A percentile compares a stretch with the other conserved stretches of the same genome.
Conservation (phyloP, 37 sponge, comb jelly and placozoan genomes). For the Theonella swinhoei region DNA sequence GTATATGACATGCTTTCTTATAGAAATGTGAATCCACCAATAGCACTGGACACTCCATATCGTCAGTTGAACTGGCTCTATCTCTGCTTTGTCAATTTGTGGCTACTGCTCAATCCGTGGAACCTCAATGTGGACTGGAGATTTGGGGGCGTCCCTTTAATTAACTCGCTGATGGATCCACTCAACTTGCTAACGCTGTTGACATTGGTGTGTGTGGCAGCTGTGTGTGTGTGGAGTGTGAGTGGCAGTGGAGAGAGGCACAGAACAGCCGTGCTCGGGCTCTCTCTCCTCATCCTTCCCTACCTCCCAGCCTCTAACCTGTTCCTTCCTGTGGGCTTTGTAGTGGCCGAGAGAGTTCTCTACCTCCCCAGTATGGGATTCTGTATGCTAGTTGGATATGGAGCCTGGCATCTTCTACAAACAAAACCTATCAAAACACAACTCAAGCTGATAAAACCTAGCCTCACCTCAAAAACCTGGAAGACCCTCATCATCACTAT, state of each 20-base stretch:
- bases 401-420: constrained; percentile 2
- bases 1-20: too few species aligned
- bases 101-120: constrained; percentile 77
- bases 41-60: constrained; percentile 49
- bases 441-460: too few species aligned
- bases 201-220: constrained; percentile 26
- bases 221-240: constrained; percentile 4
- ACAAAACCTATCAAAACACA: not conserved
- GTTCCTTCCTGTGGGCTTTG: constrained; percentile 89
- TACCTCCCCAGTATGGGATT: constrained; percentile 86
- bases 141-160: constrained; percentile 83
- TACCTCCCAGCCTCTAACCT: constrained; percentile 94
- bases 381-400: constrained; percentile 34
- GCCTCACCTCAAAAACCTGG: too few species aligned
- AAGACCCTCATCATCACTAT: not conserved
- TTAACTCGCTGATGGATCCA: constrained; percentile 59
- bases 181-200: constrained; percentile 70
- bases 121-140: constrained; percentile 88
- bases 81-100: constrained; percentile 74
- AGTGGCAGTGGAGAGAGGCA: not conserved
- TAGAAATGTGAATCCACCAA: constrained; percentile 92
- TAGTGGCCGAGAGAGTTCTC: constrained; percentile 76
- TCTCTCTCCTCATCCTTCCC: constrained; percentile 80
- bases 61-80: constrained; percentile 84
- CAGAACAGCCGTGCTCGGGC: constrained; percentile 39